phyloP scores from a whole-genome alignment of 2,797 vertebrate genomes.

The Rhynchonycteris naso region DNA sequence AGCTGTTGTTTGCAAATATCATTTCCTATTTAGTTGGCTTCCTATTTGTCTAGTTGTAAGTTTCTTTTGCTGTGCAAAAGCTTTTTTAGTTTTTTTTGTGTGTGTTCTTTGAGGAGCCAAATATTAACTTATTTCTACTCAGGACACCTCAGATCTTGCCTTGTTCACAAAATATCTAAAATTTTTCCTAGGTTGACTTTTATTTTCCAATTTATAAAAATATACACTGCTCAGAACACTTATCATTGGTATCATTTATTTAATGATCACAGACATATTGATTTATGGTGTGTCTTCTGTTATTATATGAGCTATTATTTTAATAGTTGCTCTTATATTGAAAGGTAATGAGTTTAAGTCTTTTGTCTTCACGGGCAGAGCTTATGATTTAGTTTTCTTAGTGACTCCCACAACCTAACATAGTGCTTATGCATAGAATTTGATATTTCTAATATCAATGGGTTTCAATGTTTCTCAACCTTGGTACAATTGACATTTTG shows the following conservation, averaged over 20 bases:
- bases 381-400: neutral
- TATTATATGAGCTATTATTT: neutral
- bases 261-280: neutral
- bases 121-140: neutral
- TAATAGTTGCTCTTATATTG: neutral
- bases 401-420: neutral
- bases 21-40: too few species aligned
- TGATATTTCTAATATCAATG: neutral
- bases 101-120: neutral
- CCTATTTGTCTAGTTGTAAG: too few species aligned
- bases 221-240: neutral
- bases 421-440: neutral
- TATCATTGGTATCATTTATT: neutral
- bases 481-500: neutral
- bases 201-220: neutral
- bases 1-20: too few species aligned
- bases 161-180: neutral
- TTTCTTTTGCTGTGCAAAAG: too few species aligned
- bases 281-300: neutral
- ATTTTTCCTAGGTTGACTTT: neutral
- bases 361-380: neutral
- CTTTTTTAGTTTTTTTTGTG: too few species aligned
- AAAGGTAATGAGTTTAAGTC: neutral
- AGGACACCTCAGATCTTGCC: neutral
- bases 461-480: neutral